Conservation (phyloP, 2,113 vertebrate species). For the Carassius carassius region DNA sequence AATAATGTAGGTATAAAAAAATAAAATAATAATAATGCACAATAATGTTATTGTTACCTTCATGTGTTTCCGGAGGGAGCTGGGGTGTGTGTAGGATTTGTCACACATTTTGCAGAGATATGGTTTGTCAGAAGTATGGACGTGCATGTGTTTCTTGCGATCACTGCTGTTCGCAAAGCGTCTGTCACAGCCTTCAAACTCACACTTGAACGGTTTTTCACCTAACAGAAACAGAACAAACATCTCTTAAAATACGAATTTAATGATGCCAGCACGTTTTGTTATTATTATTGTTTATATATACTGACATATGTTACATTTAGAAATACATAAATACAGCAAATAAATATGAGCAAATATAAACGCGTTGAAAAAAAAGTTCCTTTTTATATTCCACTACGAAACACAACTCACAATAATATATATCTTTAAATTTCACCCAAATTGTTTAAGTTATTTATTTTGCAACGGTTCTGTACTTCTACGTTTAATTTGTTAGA, state of each 20-base stretch:
- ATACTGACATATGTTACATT: not conserved
- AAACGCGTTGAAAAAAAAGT: not conserved
- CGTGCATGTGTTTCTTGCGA: slow-evolving; percentile 99
- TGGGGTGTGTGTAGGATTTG: slow-evolving; percentile 99
- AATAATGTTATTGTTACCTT: slow-evolving; percentile 79
- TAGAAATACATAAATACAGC: not conserved
- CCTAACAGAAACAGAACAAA: slow-evolving; percentile 72
- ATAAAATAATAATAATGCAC: not conserved
- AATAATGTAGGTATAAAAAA: not conserved
- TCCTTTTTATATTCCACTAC: not conserved
- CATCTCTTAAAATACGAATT: slow-evolving; percentile 2
- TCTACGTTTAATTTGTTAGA: not conserved
- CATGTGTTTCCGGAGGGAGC: slow-evolving; percentile 99
- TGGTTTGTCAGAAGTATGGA: slow-evolving; percentile 97
- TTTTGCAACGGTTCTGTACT: not conserved
- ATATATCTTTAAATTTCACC: not conserved
- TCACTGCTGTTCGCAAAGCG: slow-evolving; percentile 99
- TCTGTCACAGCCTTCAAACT: slow-evolving; percentile 98
- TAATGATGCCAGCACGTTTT: not conserved
- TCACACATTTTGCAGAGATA: slow-evolving; percentile 99
- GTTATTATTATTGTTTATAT: too few species aligned
- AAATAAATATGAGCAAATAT: not conserved
- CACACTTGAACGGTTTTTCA: slow-evolving; percentile 99
- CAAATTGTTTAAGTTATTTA: not conserved
- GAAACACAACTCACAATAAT: not conserved